These are phyloP conservation scores for Drosophila kambysellisi DNA, from an alignment of 2,888 invertebrate genomes.

Conservation along the genomic window DNA sequence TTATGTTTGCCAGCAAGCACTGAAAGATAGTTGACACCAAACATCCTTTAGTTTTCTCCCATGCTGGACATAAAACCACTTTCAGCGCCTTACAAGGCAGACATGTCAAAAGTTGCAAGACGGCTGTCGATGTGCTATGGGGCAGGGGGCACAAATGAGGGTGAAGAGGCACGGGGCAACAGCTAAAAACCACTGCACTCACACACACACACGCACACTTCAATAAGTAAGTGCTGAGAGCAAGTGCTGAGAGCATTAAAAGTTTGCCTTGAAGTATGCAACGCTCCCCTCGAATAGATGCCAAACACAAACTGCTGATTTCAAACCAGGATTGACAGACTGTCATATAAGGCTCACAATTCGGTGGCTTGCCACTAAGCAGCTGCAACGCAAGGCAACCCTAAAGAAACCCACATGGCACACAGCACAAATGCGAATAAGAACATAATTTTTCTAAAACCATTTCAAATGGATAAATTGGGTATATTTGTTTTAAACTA, in stretches of 20 bases:
- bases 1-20: slow-evolving; percentile 22
- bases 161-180: slow-evolving; percentile 14
- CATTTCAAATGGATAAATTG: not conserved
- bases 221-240: slow-evolving; percentile 55
- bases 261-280: slow-evolving; percentile 62
- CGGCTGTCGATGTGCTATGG: slow-evolving; percentile 63
- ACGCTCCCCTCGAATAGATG: slow-evolving; percentile 29
- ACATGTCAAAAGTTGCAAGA: slow-evolving; percentile 82
- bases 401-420: not conserved
- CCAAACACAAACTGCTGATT: slow-evolving; percentile 27
- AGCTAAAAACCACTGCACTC: slow-evolving; percentile 46
- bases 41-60: slow-evolving; percentile 24
- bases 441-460: not conserved
- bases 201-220: slow-evolving; percentile 24
- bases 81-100: slow-evolving; percentile 76
- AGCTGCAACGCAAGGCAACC: slow-evolving; percentile 1
- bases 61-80: slow-evolving; percentile 81
- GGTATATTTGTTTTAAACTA: not conserved
- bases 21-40: slow-evolving; percentile 25
- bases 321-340: slow-evolving; percentile 13
- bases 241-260: slow-evolving; percentile 78
- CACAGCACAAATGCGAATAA: not conserved
- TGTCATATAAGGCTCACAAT: not conserved
- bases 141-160: slow-evolving; percentile 17
- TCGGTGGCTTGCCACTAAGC: not conserved